Conservation (phyloP, 2,888 invertebrate genomes). For the Apocheima hispidaria region DNA sequence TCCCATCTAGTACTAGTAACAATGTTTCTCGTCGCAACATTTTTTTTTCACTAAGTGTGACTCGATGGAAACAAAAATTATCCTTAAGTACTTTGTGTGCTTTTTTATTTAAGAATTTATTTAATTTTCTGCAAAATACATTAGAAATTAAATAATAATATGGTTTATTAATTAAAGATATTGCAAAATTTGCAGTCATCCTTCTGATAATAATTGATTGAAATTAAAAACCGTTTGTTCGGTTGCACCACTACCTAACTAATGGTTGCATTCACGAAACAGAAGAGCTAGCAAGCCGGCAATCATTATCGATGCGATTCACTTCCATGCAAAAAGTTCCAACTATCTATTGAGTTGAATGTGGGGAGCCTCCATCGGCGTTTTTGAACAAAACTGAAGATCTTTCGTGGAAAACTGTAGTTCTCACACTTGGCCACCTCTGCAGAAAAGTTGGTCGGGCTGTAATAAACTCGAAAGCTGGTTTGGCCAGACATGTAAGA, state of each 20-base stretch:
- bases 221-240: slow-evolving; percentile 15
- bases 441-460: not conserved
- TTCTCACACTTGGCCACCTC: not conserved
- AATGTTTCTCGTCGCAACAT: too few species aligned
- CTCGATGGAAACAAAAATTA: too few species aligned
- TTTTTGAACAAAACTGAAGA: not conserved
- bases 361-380: not conserved
- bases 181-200: slow-evolving; percentile 18
- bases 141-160: not conserved
- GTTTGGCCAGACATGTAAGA: slow-evolving; percentile 7
- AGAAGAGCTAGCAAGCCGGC: slow-evolving; percentile 2
- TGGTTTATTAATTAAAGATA: not conserved
- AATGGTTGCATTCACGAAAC: slow-evolving; percentile 22
- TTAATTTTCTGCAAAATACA: not conserved
- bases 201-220: slow-evolving; percentile 10
- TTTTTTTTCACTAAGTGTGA: too few species aligned
- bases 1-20: too few species aligned
- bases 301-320: slow-evolving; percentile 11
- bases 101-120: not conserved
- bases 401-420: not conserved
- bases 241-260: slow-evolving; percentile 15
- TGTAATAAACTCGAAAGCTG: slow-evolving; percentile 2
- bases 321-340: slow-evolving; percentile 10
- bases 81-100: too few species aligned
- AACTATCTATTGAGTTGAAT: not conserved